phyloP scores from a whole-genome alignment of 1,140 invertebrate species.

The Mya arenaria region DNA sequence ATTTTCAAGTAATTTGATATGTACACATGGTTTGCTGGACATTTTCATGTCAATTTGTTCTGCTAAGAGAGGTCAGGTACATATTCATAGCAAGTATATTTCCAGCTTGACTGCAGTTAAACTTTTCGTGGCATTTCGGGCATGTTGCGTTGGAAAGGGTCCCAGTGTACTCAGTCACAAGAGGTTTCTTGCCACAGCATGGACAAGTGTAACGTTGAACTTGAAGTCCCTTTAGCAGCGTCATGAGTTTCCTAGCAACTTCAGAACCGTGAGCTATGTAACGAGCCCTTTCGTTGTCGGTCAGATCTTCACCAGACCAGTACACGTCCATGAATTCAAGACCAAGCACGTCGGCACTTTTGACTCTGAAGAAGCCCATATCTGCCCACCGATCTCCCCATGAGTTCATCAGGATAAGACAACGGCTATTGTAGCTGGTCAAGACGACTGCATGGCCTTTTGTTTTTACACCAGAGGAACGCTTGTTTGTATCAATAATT shows the following conservation, averaged over 20 bases:
- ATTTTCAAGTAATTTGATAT: too few relatives aligned
- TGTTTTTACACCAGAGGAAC: not conserved
- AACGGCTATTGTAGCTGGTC: conserved; percentile 31
- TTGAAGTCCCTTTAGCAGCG: not conserved
- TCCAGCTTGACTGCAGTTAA: not conserved
- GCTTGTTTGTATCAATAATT: not conserved
- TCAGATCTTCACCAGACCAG: conserved; percentile 12
- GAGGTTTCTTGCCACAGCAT: not conserved
- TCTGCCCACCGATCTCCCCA: conserved; percentile 25
- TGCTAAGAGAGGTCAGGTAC: conserved; percentile 8
- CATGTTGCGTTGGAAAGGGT: not conserved
- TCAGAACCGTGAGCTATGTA: not conserved
- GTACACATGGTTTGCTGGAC: too few relatives aligned
- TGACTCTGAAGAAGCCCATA: conserved; percentile 28
- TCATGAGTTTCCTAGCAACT: conserved; percentile 12
- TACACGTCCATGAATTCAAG: conserved; percentile 40
- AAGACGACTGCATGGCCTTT: conserved; percentile 38
- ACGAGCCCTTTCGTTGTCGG: not conserved
- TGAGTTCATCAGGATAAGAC: conserved; percentile 38
- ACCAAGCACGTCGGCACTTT: conserved; percentile 26
- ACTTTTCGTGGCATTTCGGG: not conserved
- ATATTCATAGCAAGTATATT: conserved; percentile 9
- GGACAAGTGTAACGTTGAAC: not conserved
- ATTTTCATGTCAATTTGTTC: too few relatives aligned
- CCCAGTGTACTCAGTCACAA: conserved; percentile 6